A percentile compares a stretch with the other conserved stretches of the same genome.
Evolutionary conservation across 1,140 invertebrate species (phyloP).

Genomic region (Habropoda laboriosa): DNA sequence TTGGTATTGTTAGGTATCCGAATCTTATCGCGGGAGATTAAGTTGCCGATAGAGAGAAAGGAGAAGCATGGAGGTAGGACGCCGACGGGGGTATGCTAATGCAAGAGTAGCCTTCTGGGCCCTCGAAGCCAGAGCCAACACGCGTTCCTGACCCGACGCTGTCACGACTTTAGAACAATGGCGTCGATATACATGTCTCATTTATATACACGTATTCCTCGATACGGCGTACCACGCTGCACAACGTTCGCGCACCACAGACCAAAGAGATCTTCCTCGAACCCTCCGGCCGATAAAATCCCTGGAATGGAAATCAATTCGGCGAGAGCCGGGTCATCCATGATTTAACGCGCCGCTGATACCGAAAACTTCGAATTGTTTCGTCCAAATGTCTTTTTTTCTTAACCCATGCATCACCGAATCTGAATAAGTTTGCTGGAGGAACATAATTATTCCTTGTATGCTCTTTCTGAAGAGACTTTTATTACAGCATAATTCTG

Average conservation of each 20-base stretch:
- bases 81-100: conserved; percentile 71
- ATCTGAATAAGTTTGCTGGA: background rate
- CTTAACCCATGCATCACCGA: background rate
- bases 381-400: conserved; percentile 34
- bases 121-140: conserved; percentile 62
- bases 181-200: conserved; percentile 78
- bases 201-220: conserved; percentile 76
- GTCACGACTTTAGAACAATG: conserved; percentile 77
- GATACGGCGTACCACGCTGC: conserved; percentile 52
- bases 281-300: conserved; percentile 61
- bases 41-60: conserved; percentile 69
- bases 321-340: conserved; percentile 55
- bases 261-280: conserved; percentile 30
- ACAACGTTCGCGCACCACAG: conserved; percentile 34
- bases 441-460: too few species aligned
- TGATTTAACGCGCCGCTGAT: conserved; percentile 46
- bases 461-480: too few species aligned
- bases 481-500: too few species aligned
- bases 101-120: conserved; percentile 57
- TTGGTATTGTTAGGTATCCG: conserved; percentile 30
- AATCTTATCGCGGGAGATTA: conserved; percentile 65
- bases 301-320: conserved; percentile 69
- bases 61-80: conserved; percentile 49
- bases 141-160: conserved; percentile 75
- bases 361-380: conserved; percentile 49